Conservation (phyloP, 2,888 invertebrate genomes). For the Athetis lepigone region DNA sequence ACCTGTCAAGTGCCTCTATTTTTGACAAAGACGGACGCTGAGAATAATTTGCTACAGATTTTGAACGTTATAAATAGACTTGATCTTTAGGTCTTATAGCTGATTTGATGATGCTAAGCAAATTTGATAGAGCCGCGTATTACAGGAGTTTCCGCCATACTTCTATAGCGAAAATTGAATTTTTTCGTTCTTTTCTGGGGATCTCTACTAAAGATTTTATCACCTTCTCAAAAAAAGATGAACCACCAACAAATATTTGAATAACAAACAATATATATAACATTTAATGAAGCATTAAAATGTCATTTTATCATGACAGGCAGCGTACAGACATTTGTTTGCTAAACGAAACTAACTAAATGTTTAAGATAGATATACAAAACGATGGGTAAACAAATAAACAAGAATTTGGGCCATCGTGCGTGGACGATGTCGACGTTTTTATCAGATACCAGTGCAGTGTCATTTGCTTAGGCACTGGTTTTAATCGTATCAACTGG, state of each 20-base stretch:
- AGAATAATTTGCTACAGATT: no score
- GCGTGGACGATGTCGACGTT: constrained; percentile 1
- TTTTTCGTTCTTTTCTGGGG: no score
- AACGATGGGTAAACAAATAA: constrained; percentile 33
- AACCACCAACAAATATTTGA: constrained; percentile 5
- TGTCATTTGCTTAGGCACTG: constrained; percentile 32
- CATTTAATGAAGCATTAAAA: constrained; percentile 48
- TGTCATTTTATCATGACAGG: constrained; percentile 28
- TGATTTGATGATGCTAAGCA: no score
- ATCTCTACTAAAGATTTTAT: constrained; percentile 1
- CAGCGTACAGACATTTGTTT: constrained; percentile 32
- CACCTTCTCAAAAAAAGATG: constrained; percentile 11
- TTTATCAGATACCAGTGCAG: constrained; percentile 48
- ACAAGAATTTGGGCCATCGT: constrained; percentile 42
- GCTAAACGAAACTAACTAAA: constrained; percentile 28
- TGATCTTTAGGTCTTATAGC: no score
- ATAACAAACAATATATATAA: constrained; percentile 25
- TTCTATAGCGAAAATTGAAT: no score
- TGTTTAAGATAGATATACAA: constrained; percentile 36
- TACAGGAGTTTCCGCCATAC: no score
- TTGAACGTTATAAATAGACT: no score
- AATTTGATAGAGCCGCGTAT: no score
- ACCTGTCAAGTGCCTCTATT: no score
- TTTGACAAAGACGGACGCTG: no score
- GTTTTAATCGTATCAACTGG: constrained; percentile 33